Evolutionary conservation across 2,888 invertebrate genomes (phyloP).

Genomic region (Catocala nupta): DNA sequence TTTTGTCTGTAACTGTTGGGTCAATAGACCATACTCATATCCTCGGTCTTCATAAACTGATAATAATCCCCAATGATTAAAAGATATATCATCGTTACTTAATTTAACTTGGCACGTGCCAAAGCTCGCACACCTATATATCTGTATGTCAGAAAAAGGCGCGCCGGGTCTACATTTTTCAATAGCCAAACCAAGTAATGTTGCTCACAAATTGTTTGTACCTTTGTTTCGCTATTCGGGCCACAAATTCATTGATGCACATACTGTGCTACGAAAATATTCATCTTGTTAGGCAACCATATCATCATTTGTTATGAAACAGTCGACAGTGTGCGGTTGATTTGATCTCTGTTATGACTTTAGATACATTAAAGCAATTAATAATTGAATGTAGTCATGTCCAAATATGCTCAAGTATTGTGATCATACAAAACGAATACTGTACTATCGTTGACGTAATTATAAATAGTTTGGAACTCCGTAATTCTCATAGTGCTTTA

Average conservation of each 20-base stretch:
- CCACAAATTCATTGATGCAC: constrained; percentile 71
- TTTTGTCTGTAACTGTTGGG: no score
- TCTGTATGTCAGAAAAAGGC: constrained; percentile 48
- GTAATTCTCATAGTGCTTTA: no score
- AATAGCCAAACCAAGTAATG: constrained; percentile 67
- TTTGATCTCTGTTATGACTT: constrained; percentile 48
- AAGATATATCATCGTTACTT: no score
- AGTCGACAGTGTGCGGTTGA: constrained; percentile 33
- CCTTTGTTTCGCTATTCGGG: constrained; percentile 74
- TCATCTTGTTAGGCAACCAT: constrained; percentile 77
- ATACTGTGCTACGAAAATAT: constrained; percentile 65
- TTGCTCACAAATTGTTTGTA: constrained; percentile 75
- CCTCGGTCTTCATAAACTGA: no score
- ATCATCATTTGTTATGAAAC: constrained; percentile 77
- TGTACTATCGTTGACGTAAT: no score
- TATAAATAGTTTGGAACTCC: no score
- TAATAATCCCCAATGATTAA: no score
- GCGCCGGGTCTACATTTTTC: constrained; percentile 54
- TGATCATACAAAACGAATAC: no score
- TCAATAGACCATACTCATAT: no score
- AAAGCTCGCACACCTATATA: constrained; percentile 13
- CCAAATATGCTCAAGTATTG: background rate
- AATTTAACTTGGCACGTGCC: constrained; percentile 37
- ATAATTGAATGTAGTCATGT: constrained; percentile 17
- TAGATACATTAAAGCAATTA: constrained; percentile 29